These are phyloP conservation scores for Hymenochirus boettgeri DNA, from an alignment of 2,113 vertebrate genomes.

Conservation along the genomic window DNA sequence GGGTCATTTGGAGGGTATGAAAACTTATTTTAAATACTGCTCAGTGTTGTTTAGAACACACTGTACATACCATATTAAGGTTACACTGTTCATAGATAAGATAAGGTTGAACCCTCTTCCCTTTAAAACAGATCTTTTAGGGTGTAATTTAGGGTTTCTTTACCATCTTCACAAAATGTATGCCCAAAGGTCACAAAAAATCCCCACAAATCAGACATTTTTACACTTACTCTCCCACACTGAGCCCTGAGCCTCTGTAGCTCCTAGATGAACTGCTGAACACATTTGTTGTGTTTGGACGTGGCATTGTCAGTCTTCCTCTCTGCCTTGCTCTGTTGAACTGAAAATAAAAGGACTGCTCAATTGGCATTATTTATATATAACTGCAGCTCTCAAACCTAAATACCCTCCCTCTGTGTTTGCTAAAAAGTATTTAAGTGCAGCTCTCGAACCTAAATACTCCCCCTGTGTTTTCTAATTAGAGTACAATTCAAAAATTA, in stretches of 20 bases:
- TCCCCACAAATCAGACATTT: too few relatives aligned
- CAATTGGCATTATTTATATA: not conserved
- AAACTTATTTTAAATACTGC: too few relatives aligned
- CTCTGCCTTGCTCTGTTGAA: constrained; percentile 3
- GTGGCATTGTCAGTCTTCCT: constrained; percentile 25
- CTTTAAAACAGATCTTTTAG: too few relatives aligned
- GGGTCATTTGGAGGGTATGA: too few relatives aligned
- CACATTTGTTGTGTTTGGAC: not conserved
- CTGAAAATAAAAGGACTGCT: not conserved
- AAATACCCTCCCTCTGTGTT: not conserved
- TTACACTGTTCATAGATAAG: too few relatives aligned
- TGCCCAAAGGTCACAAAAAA: too few relatives aligned
- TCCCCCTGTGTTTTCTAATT: constrained; percentile 1
- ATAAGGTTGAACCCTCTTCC: too few relatives aligned
- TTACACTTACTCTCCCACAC: constrained; percentile 27
- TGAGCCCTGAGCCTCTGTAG: constrained; percentile 6
- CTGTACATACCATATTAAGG: too few relatives aligned
- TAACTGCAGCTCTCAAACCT: not conserved
- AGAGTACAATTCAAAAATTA: not conserved
- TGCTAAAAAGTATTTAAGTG: not conserved
- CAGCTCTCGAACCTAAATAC: constrained; percentile 4
- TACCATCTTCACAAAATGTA: too few relatives aligned
- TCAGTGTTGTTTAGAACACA: too few relatives aligned
- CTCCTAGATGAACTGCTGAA: constrained; percentile 5
- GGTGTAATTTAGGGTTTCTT: too few relatives aligned